phyloP scores from a whole-genome alignment of 2,888 invertebrate species.

The Dasypogon diadema region DNA sequence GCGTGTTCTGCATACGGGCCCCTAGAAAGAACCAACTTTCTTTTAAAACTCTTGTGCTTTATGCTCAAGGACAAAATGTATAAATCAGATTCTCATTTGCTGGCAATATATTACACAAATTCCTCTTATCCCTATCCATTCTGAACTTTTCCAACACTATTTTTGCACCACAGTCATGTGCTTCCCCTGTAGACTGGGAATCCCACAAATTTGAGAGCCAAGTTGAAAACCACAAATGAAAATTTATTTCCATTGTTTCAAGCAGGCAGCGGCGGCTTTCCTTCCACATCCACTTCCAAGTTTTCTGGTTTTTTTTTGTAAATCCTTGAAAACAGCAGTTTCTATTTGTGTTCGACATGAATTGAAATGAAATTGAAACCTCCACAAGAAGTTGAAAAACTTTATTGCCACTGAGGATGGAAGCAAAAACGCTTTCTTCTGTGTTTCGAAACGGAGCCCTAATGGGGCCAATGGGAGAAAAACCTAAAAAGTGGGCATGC shows the following conservation, averaged over 20 bases:
- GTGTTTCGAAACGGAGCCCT: neutral
- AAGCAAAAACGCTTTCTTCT: conserved; percentile 29
- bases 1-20: too few species aligned
- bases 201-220: conserved; percentile 1
- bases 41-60: too few species aligned
- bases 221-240: conserved; percentile 12
- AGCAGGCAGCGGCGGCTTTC: neutral
- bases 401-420: conserved; percentile 36
- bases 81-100: too few species aligned
- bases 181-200: too few species aligned
- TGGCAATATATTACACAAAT: too few species aligned
- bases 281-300: neutral
- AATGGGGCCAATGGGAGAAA: conserved; percentile 49
- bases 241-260: conserved; percentile 37
- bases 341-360: conserved; percentile 48
- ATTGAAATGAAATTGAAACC: conserved; percentile 42
- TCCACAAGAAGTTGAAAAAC: conserved; percentile 16
- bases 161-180: neutral
- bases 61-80: too few species aligned
- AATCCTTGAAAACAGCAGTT: conserved; percentile 41
- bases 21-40: too few species aligned
- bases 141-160: neutral
- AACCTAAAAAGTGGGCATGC: conserved; percentile 50
- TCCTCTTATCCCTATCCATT: too few species aligned
- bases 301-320: neutral